Evolutionary conservation across 2,113 vertebrate genomes (phyloP).

Genomic region (Spea bombifrons): DNA sequence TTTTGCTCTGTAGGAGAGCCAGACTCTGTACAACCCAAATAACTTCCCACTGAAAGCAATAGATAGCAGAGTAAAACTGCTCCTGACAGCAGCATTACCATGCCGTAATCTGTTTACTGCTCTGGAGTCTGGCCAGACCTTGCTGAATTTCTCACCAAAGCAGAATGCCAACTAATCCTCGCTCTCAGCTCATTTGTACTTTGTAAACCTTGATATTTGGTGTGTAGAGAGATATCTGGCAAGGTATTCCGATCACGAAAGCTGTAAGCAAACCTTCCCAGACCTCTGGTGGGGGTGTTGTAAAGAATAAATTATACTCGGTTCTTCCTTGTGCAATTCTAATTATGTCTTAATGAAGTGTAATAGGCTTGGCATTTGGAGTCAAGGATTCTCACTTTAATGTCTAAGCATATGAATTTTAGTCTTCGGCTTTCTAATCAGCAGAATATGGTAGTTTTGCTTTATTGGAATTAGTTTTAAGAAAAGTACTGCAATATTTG

Average conservation of each 20-base stretch:
- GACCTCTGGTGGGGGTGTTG: background rate
- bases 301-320: constrained; percentile 6
- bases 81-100: constrained; percentile 31
- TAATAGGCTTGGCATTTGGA: constrained; percentile 42
- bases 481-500: constrained; percentile 18
- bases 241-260: background rate
- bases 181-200: constrained; percentile 5
- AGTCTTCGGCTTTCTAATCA: constrained; percentile 16
- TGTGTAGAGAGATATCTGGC: background rate
- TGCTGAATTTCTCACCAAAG: constrained; percentile 43
- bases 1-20: constrained; percentile 31
- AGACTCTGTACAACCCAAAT: constrained; percentile 30
- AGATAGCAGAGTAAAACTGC: constrained; percentile 42
- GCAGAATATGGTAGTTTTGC: background rate
- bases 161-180: constrained; percentile 45
- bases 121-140: constrained; percentile 43
- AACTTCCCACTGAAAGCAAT: constrained; percentile 40
- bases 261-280: background rate
- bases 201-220: constrained; percentile 16
- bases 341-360: constrained; percentile 44
- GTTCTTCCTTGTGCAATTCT: constrained; percentile 24
- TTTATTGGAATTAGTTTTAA: constrained; percentile 7
- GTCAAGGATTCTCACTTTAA: constrained; percentile 33
- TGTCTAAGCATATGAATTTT: constrained; percentile 25
- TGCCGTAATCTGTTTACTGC: background rate